These are phyloP conservation scores for Lacerta agilis DNA, from an alignment of 2,797 vertebrate genomes.

Conservation along the genomic window DNA sequence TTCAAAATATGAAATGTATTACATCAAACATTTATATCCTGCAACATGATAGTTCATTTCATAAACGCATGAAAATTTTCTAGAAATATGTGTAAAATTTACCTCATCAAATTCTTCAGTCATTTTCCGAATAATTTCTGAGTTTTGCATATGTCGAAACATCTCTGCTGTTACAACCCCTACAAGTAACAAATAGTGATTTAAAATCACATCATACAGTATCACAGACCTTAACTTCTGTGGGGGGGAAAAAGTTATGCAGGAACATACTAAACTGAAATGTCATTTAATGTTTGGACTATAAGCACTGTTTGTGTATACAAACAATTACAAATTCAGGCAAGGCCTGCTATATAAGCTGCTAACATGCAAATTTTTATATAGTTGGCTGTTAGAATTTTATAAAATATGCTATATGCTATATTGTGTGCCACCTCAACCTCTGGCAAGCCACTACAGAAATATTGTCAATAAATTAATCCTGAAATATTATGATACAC, in stretches of 20 bases:
- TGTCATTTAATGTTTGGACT: background rate
- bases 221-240: too few species aligned
- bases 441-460: background rate
- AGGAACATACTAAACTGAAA: background rate
- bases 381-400: background rate
- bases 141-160: slow-evolving; percentile 99
- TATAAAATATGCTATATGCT: background rate
- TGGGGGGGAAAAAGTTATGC: background rate
- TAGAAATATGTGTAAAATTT: slow-evolving; percentile 62
- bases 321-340: background rate
- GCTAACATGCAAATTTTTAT: background rate
- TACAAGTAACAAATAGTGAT: slow-evolving; percentile 72
- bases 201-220: slow-evolving; percentile 36
- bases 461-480: background rate
- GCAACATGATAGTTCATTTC: background rate
- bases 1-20: background rate
- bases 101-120: slow-evolving; percentile 99
- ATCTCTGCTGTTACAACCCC: slow-evolving; percentile 97
- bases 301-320: background rate
- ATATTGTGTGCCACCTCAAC: background rate
- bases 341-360: background rate
- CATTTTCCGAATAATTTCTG: slow-evolving; percentile 99
- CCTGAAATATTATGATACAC: background rate
- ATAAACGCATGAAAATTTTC: slow-evolving; percentile 10
- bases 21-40: accelerated